Evolutionary conservation across 1,140 invertebrate species (phyloP).

Genomic region (Drosophila mauritiana): DNA sequence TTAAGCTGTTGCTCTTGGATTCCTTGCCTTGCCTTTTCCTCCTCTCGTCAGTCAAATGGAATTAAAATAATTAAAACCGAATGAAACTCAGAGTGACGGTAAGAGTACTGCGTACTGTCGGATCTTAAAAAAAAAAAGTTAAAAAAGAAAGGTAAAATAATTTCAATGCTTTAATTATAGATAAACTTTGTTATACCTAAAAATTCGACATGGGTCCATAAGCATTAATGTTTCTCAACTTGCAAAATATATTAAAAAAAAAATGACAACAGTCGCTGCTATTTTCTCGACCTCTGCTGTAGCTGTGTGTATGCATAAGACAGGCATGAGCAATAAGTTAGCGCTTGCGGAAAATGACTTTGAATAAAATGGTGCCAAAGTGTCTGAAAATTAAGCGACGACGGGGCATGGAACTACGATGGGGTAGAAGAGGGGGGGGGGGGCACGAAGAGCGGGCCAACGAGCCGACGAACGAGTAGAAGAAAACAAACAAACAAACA

Average conservation of each 20-base stretch:
- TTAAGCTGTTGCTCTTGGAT: not conserved
- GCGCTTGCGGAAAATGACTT: slow-evolving; percentile 66
- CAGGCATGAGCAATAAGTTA: slow-evolving; percentile 63
- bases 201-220: too few species aligned
- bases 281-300: not conserved
- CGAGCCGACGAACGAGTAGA: slow-evolving; percentile 34
- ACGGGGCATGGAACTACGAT: too few species aligned
- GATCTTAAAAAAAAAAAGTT: too few species aligned
- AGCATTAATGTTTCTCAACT: too few species aligned
- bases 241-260: too few species aligned
- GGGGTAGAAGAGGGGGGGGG: too few species aligned
- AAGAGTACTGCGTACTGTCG: not conserved
- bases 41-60: not conserved
- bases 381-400: slow-evolving; percentile 72
- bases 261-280: not conserved
- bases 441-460: slow-evolving; percentile 8
- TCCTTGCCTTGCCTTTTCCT: not conserved
- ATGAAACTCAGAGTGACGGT: not conserved
- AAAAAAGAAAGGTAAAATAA: too few species aligned
- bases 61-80: not conserved
- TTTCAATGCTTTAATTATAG: too few species aligned
- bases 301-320: slow-evolving; percentile 23
- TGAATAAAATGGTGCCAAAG: slow-evolving; percentile 72
- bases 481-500: slow-evolving; percentile 55
- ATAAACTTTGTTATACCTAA: too few species aligned